Conservation (phyloP, 2,113 vertebrate genomes). For the Aspidoscelis tigris region DNA sequence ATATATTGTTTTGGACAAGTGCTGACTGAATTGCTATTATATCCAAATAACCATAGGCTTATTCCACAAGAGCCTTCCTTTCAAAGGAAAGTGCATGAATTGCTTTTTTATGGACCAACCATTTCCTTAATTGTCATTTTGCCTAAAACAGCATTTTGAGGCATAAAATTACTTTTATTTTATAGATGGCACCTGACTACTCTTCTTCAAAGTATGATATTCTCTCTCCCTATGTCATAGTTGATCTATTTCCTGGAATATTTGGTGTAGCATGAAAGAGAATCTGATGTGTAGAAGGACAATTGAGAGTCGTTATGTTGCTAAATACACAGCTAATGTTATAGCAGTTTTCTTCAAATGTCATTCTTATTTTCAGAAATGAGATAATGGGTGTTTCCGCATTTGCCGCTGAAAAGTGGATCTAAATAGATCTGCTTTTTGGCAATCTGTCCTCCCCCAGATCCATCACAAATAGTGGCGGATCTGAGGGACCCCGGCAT, state of each 20-base stretch:
- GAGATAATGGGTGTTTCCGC: too few relatives aligned
- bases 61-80: not conserved
- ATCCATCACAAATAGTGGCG: too few relatives aligned
- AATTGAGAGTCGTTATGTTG: too few relatives aligned
- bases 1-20: not conserved
- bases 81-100: not conserved
- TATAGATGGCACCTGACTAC: not conserved
- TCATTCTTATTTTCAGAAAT: too few relatives aligned
- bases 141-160: not conserved
- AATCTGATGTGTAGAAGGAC: not conserved
- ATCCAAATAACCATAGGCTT: not conserved
- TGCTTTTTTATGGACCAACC: not conserved
- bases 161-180: not conserved
- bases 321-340: too few relatives aligned
- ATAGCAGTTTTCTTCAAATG: too few relatives aligned
- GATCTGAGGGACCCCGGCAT: too few relatives aligned
- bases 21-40: not conserved
- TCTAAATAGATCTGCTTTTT: too few relatives aligned
- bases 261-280: constrained; percentile 3
- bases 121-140: not conserved
- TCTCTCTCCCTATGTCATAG: not conserved
- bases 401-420: too few relatives aligned
- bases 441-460: too few relatives aligned
- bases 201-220: not conserved
- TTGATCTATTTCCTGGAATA: not conserved